Percentiles rank a stretch among this genome's conserved stretches.
These are phyloP conservation scores for Acinonyx jubatus DNA, from an alignment of 2,113 vertebrate species.

Conservation along the genomic window DNA sequence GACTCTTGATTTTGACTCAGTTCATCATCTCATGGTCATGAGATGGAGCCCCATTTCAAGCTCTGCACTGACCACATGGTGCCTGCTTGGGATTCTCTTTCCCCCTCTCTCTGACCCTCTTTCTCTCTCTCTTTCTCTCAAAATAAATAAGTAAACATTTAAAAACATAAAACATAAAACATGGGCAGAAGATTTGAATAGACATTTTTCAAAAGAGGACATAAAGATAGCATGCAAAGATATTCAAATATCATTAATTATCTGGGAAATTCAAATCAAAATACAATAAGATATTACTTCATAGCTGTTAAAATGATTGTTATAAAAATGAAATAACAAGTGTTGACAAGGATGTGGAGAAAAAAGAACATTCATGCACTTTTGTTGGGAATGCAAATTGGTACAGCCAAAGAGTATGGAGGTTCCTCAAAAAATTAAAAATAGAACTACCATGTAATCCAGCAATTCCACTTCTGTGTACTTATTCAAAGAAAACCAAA, in stretches of 20 bases:
- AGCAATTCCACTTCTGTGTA: neutral
- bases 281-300: neutral
- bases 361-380: neutral
- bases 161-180: neutral
- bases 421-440: neutral
- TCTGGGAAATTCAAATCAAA: neutral
- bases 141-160: no score
- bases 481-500: neutral
- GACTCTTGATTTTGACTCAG: no score
- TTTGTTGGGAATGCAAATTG: neutral
- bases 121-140: no score
- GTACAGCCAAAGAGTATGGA: neutral
- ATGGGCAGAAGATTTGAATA: neutral
- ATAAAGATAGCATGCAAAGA: neutral
- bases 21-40: no score
- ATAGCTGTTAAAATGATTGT: neutral
- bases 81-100: no score
- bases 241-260: neutral
- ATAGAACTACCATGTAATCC: neutral
- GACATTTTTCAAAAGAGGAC: neutral
- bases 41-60: no score
- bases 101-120: no score
- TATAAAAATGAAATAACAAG: neutral
- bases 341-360: neutral
- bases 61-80: no score